A percentile compares a stretch with the other conserved stretches of the same genome.
Conservation (phyloP, 2,797 vertebrate genomes). For the Naso thynnoides region DNA sequence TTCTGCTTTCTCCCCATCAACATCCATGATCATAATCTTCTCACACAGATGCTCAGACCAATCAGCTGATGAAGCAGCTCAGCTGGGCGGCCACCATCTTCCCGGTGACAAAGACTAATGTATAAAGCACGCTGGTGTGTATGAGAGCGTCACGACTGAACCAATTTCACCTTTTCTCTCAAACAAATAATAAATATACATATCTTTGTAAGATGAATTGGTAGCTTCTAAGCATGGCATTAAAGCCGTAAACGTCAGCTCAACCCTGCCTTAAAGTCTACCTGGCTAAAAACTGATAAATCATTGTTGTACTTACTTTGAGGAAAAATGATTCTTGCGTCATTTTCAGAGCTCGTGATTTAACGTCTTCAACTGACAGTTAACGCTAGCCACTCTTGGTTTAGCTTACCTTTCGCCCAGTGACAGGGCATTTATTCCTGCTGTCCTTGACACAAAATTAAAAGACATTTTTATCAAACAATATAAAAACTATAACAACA, state of each 20-base stretch:
- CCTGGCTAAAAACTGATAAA: not conserved
- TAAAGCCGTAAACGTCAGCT: not conserved
- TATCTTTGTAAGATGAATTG: not conserved
- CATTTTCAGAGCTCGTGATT: slow-evolving; percentile 13
- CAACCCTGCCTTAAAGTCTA: not conserved
- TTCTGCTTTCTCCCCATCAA: not conserved
- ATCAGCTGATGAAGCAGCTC: slow-evolving; percentile 68
- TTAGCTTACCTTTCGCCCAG: not conserved
- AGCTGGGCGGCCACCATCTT: slow-evolving; percentile 69
- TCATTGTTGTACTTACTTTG: not conserved
- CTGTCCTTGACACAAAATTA: not conserved
- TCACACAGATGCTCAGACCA: slow-evolving; percentile 39
- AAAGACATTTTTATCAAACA: not conserved
- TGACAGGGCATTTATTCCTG: slow-evolving; percentile 61
- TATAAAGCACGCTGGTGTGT: slow-evolving; percentile 15
- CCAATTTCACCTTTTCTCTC: not conserved
- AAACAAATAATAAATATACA: not conserved
- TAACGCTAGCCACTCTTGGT: not conserved
- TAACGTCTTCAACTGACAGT: not conserved
- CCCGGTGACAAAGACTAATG: slow-evolving; percentile 56
- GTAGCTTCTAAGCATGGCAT: not conserved
- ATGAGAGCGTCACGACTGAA: not conserved
- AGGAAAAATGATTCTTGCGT: slow-evolving; percentile 3
- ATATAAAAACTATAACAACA: not conserved
- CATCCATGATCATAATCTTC: slow-evolving; percentile 33